Base-by-base conservation (phyloP, 1,140 invertebrate species). In the Anastrepha ludens region DNA sequence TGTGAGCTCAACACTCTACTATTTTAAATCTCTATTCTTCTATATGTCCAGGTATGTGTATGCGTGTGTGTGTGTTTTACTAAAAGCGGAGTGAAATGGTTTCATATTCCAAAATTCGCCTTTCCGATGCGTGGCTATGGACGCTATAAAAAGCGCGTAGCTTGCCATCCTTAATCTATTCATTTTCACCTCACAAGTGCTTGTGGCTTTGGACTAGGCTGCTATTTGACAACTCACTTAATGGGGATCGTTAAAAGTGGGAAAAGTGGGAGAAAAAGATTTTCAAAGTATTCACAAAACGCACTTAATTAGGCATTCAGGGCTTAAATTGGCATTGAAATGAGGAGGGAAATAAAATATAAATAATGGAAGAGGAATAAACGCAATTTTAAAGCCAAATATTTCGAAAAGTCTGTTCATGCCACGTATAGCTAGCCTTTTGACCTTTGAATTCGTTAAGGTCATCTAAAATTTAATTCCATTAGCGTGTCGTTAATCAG, bases 271-370 rank as follows among this genome's bases (percentile, higher is more conserved):
- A n/a, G 15, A n/a, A 29, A 58, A 50, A 81, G 47, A 55, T 50
- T 29, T 81, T 29, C 29, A 81, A 55, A 74, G 17, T 47, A 81
- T 47, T 9, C 70, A 44, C 44, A 9, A n/a, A 55, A 5, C 8
- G 47, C 74, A 55, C 47, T 50, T 81, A 81, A 81, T 55, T 81
- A 81, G 7, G 9, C 20, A 81, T 81, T 81, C 7, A 55, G 17
- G 6, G 6, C 11, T n/a, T 81, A 55, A 81, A 55, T 20, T 55
- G 44, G 74, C 47, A 3, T 7, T 20, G 39, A 29, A 41, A 44
- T 15, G 39, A 29, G 29, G 13, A 2, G 39, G 67, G 41, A 20
- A 78, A 81, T 81, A 20, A 55, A 81, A 81, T 17, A 55, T 81
- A 55, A 55, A 55, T 81, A 55, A 55, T 74, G 13, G 41, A 15